Conservation (phyloP, 2,888 invertebrate species). For the Himalopsyche anomala region DNA sequence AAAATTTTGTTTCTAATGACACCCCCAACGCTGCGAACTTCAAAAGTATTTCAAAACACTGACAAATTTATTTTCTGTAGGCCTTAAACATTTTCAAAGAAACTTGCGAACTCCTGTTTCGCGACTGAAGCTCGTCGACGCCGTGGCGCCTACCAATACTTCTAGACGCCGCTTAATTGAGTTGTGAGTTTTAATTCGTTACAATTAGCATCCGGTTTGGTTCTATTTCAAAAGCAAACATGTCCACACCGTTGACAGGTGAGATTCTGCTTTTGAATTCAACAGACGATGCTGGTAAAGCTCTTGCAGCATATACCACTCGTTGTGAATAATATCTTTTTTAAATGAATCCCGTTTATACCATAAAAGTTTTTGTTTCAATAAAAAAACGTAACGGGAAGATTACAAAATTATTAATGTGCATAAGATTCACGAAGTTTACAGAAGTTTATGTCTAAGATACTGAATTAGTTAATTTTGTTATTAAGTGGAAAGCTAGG, state of each 20-base stretch:
- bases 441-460: no score
- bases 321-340: neutral
- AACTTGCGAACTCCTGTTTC: neutral
- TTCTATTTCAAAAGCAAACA: slow-evolving; percentile 13
- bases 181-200: slow-evolving; percentile 26
- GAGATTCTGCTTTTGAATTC: neutral
- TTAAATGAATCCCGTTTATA: neutral
- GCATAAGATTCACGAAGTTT: no score
- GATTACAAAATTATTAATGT: no score
- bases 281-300: neutral
- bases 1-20: neutral
- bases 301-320: neutral
- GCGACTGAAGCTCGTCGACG: neutral
- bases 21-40: neutral
- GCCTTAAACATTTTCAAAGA: slow-evolving; percentile 15
- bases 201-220: slow-evolving; percentile 1
- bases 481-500: no score
- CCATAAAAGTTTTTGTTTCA: no score
- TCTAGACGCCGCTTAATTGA: slow-evolving; percentile 5
- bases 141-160: neutral
- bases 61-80: neutral
- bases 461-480: no score
- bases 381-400: no score
- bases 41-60: slow-evolving; percentile 3
- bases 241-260: neutral